Base-by-base conservation (phyloP, 2,888 invertebrate species). In the Microplitis deprimator region DNA sequence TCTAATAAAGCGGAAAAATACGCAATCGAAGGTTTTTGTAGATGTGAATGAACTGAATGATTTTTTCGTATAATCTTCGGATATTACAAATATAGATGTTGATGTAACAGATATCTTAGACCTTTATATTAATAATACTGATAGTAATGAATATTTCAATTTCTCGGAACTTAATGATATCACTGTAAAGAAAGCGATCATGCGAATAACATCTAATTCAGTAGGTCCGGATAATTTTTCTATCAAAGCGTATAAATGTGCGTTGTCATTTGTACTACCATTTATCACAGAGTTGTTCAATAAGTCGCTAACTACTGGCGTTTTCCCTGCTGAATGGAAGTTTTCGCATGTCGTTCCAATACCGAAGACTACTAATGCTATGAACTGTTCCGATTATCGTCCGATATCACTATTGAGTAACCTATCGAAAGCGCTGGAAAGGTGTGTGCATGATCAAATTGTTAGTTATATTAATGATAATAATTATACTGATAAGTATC, bases 331-430 rank as follows among this genome's bases (percentile, higher is more conserved):
- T n/a, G 8, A 10, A 40, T 41, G 69, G 69, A 16, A 8, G n/a
- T 13, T 16, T 50, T 61, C 72, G 38, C 60, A 62, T 39, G 39
- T 72, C 6, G 13, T 61, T 20, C 39, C 62, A 10, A 16, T 73
- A 2, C 65, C 7, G 1, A 76, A 76, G 40, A 60, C 68, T 2
- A 6, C 20, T 0, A 16, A 67, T 1, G 76, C 74, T 0, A 7
- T 39, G 5, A 39, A 59, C 10, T 76, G 60, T n/a, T 60, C 65
- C 0, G 75, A 80, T 10, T 75, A 68, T 5, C 60, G 73, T 4
- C 78, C 78, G 0, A 75, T 80, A 5, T 76, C 80, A 0, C 65
- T 77, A 20, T 13, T 73, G 8, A 61, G 61, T 7, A 68, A 68
- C 39, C 6, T 75, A 0, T 73, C 77, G 2, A 79, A 79, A 62